Evolutionary conservation across 2,888 invertebrate species (phyloP).

Genomic region (Andrena bucephala): DNA sequence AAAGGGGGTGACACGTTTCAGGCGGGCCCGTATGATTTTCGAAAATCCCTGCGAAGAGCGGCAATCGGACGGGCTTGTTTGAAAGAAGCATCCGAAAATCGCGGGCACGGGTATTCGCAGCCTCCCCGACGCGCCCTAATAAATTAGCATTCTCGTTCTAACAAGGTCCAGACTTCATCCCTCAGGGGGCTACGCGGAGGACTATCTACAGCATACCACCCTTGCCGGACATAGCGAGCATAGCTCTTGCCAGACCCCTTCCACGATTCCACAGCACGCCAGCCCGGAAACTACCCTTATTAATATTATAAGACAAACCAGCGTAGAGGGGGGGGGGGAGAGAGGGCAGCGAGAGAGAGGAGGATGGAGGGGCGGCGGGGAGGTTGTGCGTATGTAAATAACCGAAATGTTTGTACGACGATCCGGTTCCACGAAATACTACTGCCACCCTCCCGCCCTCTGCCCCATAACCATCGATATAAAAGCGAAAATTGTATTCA

Average conservation of each 20-base stretch:
- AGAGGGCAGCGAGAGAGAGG: conserved; percentile 31
- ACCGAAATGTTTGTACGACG: conserved; percentile 78
- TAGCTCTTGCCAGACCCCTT: conserved; percentile 82
- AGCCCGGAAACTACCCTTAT: conserved; percentile 83
- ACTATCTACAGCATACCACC: conserved; percentile 83
- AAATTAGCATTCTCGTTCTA: conserved; percentile 85
- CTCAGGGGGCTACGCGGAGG: conserved; percentile 79
- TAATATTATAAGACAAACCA: conserved; percentile 84
- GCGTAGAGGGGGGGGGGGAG: conserved; percentile 41
- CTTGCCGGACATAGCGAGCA: conserved; percentile 84
- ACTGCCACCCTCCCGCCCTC: not conserved
- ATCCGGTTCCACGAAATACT: conserved; percentile 51
- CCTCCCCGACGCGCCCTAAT: conserved; percentile 75
- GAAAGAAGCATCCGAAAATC: conserved; percentile 68
- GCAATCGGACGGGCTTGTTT: conserved; percentile 17
- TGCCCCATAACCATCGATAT: not conserved
- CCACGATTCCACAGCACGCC: conserved; percentile 78
- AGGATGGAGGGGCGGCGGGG: conserved; percentile 21
- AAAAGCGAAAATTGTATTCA: not conserved
- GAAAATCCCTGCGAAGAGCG: not conserved
- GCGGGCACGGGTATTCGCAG: conserved; percentile 57
- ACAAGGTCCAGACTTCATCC: conserved; percentile 84
- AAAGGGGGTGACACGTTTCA: not conserved
- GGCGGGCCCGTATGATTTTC: not conserved
- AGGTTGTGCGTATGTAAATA: conserved; percentile 79